Percentiles rank a stretch among this genome's conserved stretches.
These are phyloP conservation scores for Pegoplata infirma DNA, from an alignment of 2,888 invertebrate genomes.

Conservation along the genomic window DNA sequence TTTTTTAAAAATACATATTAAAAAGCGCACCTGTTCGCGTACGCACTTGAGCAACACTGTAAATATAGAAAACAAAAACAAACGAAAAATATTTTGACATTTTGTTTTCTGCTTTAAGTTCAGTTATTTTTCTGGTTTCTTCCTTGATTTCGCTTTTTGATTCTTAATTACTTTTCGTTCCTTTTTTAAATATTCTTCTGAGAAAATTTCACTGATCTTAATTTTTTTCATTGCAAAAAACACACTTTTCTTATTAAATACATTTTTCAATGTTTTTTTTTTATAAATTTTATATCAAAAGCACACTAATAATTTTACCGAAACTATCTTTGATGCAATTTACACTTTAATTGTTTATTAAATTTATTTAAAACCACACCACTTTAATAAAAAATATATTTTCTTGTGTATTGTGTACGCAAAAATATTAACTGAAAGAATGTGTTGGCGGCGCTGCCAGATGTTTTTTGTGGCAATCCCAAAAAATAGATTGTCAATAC, in stretches of 20 bases:
- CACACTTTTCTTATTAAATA: neutral
- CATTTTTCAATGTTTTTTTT: neutral
- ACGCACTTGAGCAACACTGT: slow-evolving; percentile 31
- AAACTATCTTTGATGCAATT: neutral
- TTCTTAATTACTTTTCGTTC: slow-evolving; percentile 6
- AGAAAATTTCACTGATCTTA: slow-evolving; percentile 13
- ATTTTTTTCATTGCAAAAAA: neutral
- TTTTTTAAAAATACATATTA: too few relatives aligned
- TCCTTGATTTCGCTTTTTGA: slow-evolving; percentile 4
- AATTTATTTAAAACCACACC: too few relatives aligned
- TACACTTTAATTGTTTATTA: neutral
- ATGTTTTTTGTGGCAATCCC: too few relatives aligned
- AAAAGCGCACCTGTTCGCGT: neutral
- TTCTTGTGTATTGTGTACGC: too few relatives aligned
- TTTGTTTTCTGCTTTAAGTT: slow-evolving; percentile 38
- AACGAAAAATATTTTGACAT: slow-evolving; percentile 37
- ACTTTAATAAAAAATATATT: too few relatives aligned
- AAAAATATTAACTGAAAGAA: too few relatives aligned
- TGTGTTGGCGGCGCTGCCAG: too few relatives aligned
- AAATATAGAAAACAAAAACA: slow-evolving; percentile 37
- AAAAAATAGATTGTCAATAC: too few relatives aligned
- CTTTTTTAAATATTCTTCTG: neutral
- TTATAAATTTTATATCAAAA: too few relatives aligned
- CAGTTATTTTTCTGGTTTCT: slow-evolving; percentile 38
- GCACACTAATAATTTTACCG: too few relatives aligned